A percentile compares a stretch with the other conserved stretches of the same genome.
Evolutionary conservation across 2,113 vertebrate species (phyloP).

Genomic region (Oreochromis spilurus): DNA sequence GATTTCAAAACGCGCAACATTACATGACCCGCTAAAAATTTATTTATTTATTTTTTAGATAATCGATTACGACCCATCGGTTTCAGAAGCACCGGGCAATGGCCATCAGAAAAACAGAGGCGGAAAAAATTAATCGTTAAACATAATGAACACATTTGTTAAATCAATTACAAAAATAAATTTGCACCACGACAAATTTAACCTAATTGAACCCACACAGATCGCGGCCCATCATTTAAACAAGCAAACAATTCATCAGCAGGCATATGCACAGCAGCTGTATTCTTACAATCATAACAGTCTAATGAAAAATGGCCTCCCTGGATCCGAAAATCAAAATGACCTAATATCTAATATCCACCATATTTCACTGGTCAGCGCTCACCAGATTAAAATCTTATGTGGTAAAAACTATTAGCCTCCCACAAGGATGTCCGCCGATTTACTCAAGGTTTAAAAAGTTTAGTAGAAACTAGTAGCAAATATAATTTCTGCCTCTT

Average conservation of each 20-base stretch:
- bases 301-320: constrained; percentile 68
- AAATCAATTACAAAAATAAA: neutral
- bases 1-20: neutral
- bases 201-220: neutral
- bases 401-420: neutral
- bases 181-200: neutral
- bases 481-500: neutral
- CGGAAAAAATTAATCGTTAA: neutral
- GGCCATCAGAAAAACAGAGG: neutral
- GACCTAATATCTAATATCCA: constrained; percentile 55
- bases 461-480: neutral
- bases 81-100: neutral
- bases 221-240: neutral
- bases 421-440: neutral
- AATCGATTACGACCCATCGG: neutral
- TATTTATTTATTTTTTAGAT: neutral
- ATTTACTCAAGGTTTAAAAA: neutral
- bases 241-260: neutral
- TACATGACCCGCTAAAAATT: neutral
- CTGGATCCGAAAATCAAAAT: constrained; percentile 45
- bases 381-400: neutral
- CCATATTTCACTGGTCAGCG: constrained; percentile 17
- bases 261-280: neutral
- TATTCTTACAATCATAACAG: constrained; percentile 15
- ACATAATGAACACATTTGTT: neutral